Conservation (phyloP, 2,888 invertebrate species). For the Brachylomia viminalis region DNA sequence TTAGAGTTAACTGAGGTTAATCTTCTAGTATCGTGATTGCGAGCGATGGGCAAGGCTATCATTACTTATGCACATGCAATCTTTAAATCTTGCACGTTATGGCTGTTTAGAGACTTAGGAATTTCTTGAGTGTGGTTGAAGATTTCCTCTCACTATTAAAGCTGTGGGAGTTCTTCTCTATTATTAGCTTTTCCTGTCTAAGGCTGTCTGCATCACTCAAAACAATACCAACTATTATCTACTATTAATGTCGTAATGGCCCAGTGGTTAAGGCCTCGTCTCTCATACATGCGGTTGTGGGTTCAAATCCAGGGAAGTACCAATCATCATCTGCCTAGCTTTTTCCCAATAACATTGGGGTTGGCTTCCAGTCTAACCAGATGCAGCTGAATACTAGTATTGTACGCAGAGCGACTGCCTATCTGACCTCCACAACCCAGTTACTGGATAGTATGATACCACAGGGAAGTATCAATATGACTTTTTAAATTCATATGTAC, state of each 20-base stretch:
- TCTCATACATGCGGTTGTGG: not conserved
- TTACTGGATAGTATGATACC: too few relatives aligned
- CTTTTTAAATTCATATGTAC: too few relatives aligned
- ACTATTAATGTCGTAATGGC: not conserved
- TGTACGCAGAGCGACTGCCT: too few relatives aligned
- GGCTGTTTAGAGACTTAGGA: constrained; percentile 1
- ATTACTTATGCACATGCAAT: constrained; percentile 61
- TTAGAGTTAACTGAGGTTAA: constrained; percentile 52
- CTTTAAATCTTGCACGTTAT: constrained; percentile 45
- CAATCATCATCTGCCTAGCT: too few relatives aligned
- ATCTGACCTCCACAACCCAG: too few relatives aligned
- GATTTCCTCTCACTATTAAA: constrained; percentile 14
- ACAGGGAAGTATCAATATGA: not conserved
- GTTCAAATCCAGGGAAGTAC: not conserved
- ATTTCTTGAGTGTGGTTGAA: not conserved
- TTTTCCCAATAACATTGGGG: too few relatives aligned
- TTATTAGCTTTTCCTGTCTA: constrained; percentile 17
- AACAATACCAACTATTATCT: constrained; percentile 7
- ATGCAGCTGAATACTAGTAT: too few relatives aligned
- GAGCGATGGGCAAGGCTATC: constrained; percentile 28
- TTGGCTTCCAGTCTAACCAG: too few relatives aligned
- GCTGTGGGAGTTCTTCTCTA: not conserved
- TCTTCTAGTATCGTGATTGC: constrained; percentile 55
- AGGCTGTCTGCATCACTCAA: not conserved
- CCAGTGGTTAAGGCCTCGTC: not conserved